These are phyloP conservation scores for Gari tellinella DNA, from an alignment of 2,888 invertebrate genomes.

Conservation along the genomic window DNA sequence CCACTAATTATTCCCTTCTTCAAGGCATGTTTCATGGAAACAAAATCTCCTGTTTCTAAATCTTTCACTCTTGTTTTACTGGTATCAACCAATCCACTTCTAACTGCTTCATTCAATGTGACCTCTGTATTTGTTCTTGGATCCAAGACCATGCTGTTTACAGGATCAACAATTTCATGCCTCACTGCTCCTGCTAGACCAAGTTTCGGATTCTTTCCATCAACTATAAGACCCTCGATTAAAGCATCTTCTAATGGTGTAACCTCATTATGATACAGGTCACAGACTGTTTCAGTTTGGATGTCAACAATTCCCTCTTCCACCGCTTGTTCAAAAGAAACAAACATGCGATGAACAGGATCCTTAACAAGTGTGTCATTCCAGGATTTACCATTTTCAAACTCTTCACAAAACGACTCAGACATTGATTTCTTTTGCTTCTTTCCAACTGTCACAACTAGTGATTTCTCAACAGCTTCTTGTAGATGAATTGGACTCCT, in stretches of 20 bases:
- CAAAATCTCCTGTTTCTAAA: constrained; percentile 91
- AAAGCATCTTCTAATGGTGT: constrained; percentile 92
- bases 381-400: constrained; percentile 27
- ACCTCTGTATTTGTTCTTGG: constrained; percentile 57
- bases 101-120: constrained; percentile 86
- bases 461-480: constrained; percentile 95
- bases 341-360: constrained; percentile 64
- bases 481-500: constrained; percentile 93
- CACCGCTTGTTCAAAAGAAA: constrained; percentile 70
- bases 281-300: constrained; percentile 64
- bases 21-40: constrained; percentile 92
- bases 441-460: constrained; percentile 86
- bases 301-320: constrained; percentile 68
- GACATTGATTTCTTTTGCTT: constrained; percentile 42
- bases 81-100: constrained; percentile 61
- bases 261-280: constrained; percentile 85
- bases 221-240: constrained; percentile 88
- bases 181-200: constrained; percentile 38
- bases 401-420: constrained; percentile 40
- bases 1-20: constrained; percentile 92
- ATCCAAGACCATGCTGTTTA: constrained; percentile 62
- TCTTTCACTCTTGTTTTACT: constrained; percentile 86
- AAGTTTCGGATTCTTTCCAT: constrained; percentile 50
- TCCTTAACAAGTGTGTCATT: constrained; percentile 67
- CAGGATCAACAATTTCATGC: constrained; percentile 62